Percentiles rank a stretch among this genome's conserved stretches.
These are phyloP conservation scores for Eretmodus cyanostictus DNA, from an alignment of 2,113 vertebrate genomes.

Conservation along the genomic window DNA sequence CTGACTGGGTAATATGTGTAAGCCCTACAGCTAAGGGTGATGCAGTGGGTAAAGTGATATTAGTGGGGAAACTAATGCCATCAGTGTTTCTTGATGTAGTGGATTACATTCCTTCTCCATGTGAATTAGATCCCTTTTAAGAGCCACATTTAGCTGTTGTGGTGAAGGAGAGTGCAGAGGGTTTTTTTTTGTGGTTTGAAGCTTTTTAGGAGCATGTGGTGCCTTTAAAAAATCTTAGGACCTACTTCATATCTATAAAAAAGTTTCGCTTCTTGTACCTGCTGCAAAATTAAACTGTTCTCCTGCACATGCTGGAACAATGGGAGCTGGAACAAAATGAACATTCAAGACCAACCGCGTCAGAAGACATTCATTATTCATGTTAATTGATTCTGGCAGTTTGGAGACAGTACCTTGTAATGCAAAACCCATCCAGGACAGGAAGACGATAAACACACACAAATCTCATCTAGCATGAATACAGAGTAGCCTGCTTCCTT, in stretches of 20 bases:
- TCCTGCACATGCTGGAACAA: conserved; percentile 7
- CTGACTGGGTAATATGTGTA: neutral
- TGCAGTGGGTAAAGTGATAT: neutral
- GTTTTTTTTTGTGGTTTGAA: neutral
- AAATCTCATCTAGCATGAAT: conserved; percentile 8
- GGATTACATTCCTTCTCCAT: neutral
- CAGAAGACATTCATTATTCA: conserved; percentile 73
- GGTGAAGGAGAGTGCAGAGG: neutral
- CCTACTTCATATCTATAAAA: neutral
- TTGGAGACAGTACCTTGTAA: conserved; percentile 69
- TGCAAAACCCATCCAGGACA: conserved; percentile 56
- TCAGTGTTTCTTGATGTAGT: neutral
- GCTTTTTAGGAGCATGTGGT: neutral
- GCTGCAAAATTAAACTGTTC: conserved; percentile 24
- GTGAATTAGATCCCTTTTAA: neutral
- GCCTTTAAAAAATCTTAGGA: neutral
- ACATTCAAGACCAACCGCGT: conserved; percentile 4
- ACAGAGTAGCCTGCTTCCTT: conserved; percentile 6
- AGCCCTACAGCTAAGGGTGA: neutral
- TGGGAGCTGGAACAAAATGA: conserved; percentile 22
- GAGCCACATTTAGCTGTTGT: neutral
- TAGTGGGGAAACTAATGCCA: neutral
- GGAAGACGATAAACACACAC: conserved; percentile 40
- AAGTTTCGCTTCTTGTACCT: neutral
- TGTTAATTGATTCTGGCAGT: conserved; percentile 73